Evolutionary conservation across 2,888 invertebrate genomes (phyloP), one percentile per base, ranked within the genome.

Genomic region (Acanthosepion esculentum): DNA sequence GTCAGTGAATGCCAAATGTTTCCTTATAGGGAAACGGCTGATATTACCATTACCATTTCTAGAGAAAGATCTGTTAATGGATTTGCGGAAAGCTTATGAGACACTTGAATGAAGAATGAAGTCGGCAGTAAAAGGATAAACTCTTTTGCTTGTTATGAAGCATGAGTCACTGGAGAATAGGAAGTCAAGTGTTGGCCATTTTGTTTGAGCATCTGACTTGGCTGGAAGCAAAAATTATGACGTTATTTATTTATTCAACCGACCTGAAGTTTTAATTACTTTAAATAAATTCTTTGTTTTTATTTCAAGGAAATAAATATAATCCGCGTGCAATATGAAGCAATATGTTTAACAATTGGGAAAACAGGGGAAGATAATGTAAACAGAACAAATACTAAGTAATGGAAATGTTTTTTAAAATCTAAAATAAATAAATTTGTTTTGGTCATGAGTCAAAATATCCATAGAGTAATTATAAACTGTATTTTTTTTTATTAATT

Each of bases 91-190:
- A 78, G 33, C 12, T n/a, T n/a, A 78, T 78, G 78, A 78, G 78
- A 78, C 78, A 78, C n/a, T 78, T 78, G 78, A 78, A 78, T 78
- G 78, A 78, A 78, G 78, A 33, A 78, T n/a, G 78, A n/a, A 78
- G 78, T 78, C n/a, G 78, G 15, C 78, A 78, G 33, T 78, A 78
- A 78, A 78, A 78, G 23, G 78, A 78, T 78, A 78, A 78, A 78
- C 78, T 33, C 78, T n/a, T 78, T 78, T 15, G 15, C n/a, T 78
- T 78, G 78, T 78, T 33, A 78, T 78, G n/a, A 78, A n/a, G n/a
- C n/a, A 78, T 78, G 78, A 78, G n/a, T 78, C 78, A 78, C 3
- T 33, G n/a, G 78, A n/a, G 18, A 18, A 78, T n/a, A 78, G n/a
- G n/a, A 78, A n/a, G n/a, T 12, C 20, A 78, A 78, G 15, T 10